phyloP scores from a whole-genome alignment of 53 echinoderm and acorn worm species.

The Glandiceps talaboti region DNA sequence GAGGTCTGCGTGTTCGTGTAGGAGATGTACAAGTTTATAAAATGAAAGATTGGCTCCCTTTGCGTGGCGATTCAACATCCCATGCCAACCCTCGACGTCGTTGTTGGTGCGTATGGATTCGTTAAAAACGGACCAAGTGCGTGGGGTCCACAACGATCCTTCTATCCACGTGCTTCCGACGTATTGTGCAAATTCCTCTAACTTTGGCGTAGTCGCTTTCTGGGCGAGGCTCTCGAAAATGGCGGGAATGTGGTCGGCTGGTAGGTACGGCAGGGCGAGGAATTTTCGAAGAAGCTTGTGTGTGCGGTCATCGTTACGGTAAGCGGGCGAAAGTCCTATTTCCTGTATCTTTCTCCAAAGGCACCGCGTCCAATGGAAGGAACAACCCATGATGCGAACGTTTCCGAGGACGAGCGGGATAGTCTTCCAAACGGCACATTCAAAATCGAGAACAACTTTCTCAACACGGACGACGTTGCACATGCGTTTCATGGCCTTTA shows the following conservation, averaged over 20 bases:
- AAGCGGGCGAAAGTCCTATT: conserved; percentile 12
- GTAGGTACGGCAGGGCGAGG: conserved; percentile 18
- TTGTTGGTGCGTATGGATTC: conserved; percentile 22
- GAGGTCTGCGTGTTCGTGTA: no score
- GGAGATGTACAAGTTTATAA: no score
- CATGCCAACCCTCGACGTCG: conserved; percentile 29
- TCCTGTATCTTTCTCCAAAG: conserved; percentile 25
- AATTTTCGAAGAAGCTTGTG: conserved; percentile 5
- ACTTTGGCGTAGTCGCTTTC: conserved; percentile 2
- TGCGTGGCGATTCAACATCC: no score
- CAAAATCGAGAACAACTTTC: conserved; percentile 30
- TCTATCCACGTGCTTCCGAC: conserved; percentile 18
- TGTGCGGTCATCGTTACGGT: conserved; percentile 7
- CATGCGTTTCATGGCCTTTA: conserved; percentile 3
- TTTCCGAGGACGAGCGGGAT: conserved; percentile 8
- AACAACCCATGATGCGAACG: conserved; percentile 17
- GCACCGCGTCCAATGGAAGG: conserved; percentile 19
- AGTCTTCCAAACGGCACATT: conserved; percentile 22
- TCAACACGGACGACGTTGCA: neutral
- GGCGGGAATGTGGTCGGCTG: conserved; percentile 11
- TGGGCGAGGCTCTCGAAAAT: conserved; percentile 4
- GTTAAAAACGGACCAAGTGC: conserved; percentile 11
- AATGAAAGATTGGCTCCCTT: no score
- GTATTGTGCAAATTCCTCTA: conserved; percentile 7
- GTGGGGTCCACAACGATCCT: conserved; percentile 3